phyloP scores from a whole-genome alignment of 2,888 invertebrate species.

The Nowickia ferox region DNA sequence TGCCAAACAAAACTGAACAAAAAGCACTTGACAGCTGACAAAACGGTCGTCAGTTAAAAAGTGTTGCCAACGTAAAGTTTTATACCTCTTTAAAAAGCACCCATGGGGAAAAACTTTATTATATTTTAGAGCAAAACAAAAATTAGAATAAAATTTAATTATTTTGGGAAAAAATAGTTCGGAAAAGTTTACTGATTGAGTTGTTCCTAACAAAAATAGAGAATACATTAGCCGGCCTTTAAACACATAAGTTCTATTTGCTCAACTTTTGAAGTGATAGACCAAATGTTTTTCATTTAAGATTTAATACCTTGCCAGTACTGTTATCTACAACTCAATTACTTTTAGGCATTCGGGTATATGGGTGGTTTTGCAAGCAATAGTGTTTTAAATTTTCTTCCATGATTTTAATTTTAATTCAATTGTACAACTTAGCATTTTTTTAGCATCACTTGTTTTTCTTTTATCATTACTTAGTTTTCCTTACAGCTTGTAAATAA shows the following conservation, averaged over 20 bases:
- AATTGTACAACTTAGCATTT: constrained; percentile 51
- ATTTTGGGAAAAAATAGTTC: not conserved
- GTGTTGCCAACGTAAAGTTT: no score
- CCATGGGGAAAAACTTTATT: no score
- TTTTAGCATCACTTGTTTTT: constrained; percentile 11
- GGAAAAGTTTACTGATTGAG: not conserved
- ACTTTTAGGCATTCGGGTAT: not conserved
- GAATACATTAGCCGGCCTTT: no score
- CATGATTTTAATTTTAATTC: constrained; percentile 61
- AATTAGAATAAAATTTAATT: no score
- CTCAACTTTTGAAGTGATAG: no score
- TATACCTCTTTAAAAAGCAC: no score
- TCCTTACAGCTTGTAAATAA: constrained; percentile 69
- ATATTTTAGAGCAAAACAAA: no score
- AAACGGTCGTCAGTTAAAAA: no score
- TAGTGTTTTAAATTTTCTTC: constrained; percentile 5
- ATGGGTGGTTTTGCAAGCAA: constrained; percentile 57
- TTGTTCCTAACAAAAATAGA: no score
- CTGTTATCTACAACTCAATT: not conserved
- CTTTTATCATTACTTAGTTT: constrained; percentile 63
- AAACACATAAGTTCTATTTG: no score
- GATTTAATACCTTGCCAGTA: not conserved
- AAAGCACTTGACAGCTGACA: no score
- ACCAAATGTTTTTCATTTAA: not conserved
- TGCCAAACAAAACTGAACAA: no score